These are phyloP conservation scores for Spongilla lacustris DNA, from an alignment of 37 sponge, comb jelly and placozoan species.

Conservation along the genomic window DNA sequence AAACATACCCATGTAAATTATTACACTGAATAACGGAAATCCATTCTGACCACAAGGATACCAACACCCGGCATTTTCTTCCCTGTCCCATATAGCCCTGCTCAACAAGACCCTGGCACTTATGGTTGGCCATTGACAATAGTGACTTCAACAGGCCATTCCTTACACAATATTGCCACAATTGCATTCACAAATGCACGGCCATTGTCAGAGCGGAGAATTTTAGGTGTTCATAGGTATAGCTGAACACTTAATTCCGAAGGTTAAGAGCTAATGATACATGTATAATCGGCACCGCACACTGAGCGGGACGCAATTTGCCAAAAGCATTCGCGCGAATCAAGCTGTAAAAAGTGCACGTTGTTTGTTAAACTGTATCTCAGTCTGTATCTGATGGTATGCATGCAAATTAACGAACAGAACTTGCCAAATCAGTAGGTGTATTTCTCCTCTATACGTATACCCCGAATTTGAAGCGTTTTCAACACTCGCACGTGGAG, in stretches of 20 bases:
- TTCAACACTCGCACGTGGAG: too few species aligned
- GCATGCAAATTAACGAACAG: too few species aligned
- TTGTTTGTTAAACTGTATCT: too few species aligned
- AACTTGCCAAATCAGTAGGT: too few species aligned
- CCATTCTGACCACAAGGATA: conserved; percentile 32
- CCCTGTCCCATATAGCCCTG: conserved; percentile 36
- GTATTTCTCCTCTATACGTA: too few species aligned
- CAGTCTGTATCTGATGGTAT: too few species aligned
- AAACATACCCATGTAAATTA: too few species aligned
- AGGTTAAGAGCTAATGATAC: conserved; percentile 40
- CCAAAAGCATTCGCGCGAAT: too few species aligned
- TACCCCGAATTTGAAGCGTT: too few species aligned
- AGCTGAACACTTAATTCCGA: background rate
- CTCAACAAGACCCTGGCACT: conserved; percentile 33
- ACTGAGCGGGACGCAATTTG: too few species aligned
- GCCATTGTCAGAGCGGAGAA: conserved; percentile 29
- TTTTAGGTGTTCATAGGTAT: conserved; percentile 11
- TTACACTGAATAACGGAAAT: conserved; percentile 21
- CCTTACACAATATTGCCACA: background rate
- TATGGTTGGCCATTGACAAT: conserved; percentile 47
- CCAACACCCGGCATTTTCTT: conserved; percentile 30
- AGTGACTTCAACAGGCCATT: conserved; percentile 30
- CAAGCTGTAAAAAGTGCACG: too few species aligned
- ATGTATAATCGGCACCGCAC: too few species aligned
- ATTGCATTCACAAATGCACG: conserved; percentile 28